phyloP scores from a whole-genome alignment of 2,113 vertebrate species.

The Ceuthmochares aereus region DNA sequence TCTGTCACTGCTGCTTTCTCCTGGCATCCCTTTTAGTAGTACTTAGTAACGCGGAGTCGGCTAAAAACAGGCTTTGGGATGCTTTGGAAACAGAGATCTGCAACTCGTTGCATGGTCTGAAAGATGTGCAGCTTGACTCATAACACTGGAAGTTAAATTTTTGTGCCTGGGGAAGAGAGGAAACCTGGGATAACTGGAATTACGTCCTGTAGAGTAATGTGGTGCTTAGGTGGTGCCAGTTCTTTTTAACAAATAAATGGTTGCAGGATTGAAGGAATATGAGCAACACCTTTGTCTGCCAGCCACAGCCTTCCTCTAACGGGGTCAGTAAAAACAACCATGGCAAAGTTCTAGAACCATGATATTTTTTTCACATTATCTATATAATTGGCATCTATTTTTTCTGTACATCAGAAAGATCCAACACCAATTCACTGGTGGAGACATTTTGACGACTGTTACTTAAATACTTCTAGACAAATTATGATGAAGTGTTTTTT shows the following conservation, averaged over 20 bases:
- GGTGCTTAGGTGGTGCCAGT: neutral
- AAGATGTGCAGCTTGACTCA: neutral
- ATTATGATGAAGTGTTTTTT: neutral
- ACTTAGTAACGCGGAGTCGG: fast-evolving
- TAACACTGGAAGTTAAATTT: neutral
- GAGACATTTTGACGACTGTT: neutral
- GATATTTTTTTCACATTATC: neutral
- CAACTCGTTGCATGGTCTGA: neutral
- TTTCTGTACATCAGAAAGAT: neutral
- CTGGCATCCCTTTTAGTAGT: neutral
- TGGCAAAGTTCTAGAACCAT: neutral
- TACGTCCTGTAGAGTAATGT: neutral
- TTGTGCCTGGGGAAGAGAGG: neutral
- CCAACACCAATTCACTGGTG: neutral
- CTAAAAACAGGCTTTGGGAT: neutral
- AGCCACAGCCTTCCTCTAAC: neutral
- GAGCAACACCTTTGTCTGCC: neutral
- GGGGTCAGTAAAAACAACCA: fast-evolving
- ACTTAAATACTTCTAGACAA: neutral
- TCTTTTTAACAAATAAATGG: neutral
- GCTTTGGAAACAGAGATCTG: neutral
- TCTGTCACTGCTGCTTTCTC: neutral
- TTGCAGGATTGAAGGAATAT: fast-evolving
- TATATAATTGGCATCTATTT: neutral
- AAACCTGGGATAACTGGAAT: neutral